phyloP scores from a whole-genome alignment of 2,797 vertebrate genomes.

The Pseudomugil gertrudae region DNA sequence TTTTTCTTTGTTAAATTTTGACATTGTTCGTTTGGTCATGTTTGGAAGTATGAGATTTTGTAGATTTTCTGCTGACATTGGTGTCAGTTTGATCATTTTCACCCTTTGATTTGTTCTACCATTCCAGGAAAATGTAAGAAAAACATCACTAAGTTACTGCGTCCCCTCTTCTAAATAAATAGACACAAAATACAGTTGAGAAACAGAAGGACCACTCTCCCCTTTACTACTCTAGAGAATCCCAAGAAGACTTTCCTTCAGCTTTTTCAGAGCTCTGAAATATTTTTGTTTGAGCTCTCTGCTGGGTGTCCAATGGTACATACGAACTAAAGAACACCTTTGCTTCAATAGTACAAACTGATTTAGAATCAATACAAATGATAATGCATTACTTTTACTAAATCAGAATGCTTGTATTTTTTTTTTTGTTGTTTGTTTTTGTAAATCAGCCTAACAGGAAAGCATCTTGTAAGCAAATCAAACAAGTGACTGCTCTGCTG shows the following conservation, averaged over 20 bases:
- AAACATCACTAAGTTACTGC: constrained; percentile 87
- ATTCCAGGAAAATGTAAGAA: constrained; percentile 88
- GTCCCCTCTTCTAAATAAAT: constrained; percentile 89
- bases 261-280: constrained; percentile 53
- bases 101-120: constrained; percentile 84
- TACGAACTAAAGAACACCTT: constrained; percentile 29
- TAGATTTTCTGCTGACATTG: constrained; percentile 69
- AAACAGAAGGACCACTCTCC: constrained; percentile 86
- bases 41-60: constrained; percentile 87
- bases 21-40: constrained; percentile 85
- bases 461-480: constrained; percentile 71
- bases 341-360: constrained; percentile 45
- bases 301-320: constrained; percentile 40
- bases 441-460: constrained; percentile 63
- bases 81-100: constrained; percentile 82
- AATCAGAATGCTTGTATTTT: constrained; percentile 27
- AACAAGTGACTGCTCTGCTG: constrained; percentile 55
- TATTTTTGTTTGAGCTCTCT: constrained; percentile 36
- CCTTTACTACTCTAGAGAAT: constrained; percentile 68
- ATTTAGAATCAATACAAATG: constrained; percentile 39
- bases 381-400: constrained; percentile 31
- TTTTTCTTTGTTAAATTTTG: constrained; percentile 83
- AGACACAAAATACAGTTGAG: constrained; percentile 88
- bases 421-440: constrained; percentile 9
- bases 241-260: constrained; percentile 76